Evolutionary conservation across 2,888 invertebrate genomes (phyloP).

Genomic region (Bellardia pandia): DNA sequence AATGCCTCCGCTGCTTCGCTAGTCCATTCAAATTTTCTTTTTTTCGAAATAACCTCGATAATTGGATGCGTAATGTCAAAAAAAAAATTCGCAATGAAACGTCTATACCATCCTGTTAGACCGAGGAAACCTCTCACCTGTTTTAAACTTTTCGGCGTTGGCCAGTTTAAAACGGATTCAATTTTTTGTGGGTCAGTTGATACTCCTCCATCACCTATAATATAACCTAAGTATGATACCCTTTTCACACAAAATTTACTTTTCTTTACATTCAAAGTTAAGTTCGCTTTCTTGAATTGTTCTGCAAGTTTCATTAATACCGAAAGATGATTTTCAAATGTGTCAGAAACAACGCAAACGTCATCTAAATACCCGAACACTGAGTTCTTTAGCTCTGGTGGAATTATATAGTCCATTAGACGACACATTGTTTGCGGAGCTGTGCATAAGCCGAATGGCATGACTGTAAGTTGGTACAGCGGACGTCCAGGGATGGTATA

Average conservation of each 20-base stretch:
- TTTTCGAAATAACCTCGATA: conserved; percentile 46
- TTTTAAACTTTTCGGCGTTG: not conserved
- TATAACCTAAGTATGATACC: conserved; percentile 32
- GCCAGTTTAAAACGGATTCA: not conserved
- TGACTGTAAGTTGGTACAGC: too few species aligned
- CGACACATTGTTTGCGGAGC: conserved; percentile 13
- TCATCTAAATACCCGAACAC: conserved; percentile 47
- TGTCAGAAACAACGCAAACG: conserved; percentile 30
- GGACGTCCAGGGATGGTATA: too few species aligned
- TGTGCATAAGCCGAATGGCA: not conserved
- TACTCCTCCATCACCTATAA: not conserved
- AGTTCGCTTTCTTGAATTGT: not conserved
- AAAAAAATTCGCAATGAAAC: conserved; percentile 70
- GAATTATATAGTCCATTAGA: not conserved
- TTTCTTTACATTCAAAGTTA: not conserved
- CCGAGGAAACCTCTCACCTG: not conserved
- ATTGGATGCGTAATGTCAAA: conserved; percentile 43
- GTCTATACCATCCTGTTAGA: conserved; percentile 67
- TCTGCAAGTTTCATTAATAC: not conserved
- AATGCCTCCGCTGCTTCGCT: not conserved
- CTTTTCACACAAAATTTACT: too few species aligned
- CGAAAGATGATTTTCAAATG: not conserved
- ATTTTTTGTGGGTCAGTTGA: not conserved
- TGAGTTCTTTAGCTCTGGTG: not conserved
- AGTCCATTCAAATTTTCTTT: conserved; percentile 46